phyloP scores from a whole-genome alignment of 2,888 invertebrate genomes.

The Exocentrus adspersus region DNA sequence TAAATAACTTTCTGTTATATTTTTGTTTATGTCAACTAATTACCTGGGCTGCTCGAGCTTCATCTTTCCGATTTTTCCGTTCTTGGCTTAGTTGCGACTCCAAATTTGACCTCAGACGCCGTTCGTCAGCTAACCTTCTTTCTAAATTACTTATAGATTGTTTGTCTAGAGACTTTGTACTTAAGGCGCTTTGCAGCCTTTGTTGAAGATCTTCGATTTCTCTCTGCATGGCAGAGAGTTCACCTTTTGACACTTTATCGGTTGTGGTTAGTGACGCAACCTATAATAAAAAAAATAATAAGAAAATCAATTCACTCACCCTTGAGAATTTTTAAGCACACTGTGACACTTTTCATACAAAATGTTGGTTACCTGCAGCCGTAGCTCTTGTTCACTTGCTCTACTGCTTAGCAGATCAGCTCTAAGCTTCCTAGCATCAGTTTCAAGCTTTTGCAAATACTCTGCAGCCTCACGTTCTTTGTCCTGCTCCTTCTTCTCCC shows the following conservation, averaged over 20 bases:
- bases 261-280: conserved; percentile 70
- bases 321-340: too few species aligned
- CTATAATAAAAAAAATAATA: conserved; percentile 60
- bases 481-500: conserved; percentile 63
- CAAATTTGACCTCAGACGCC: conserved; percentile 77
- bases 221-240: conserved; percentile 81
- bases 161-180: conserved; percentile 80
- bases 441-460: conserved; percentile 72
- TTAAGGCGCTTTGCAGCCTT: conserved; percentile 78
- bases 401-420: conserved; percentile 79
- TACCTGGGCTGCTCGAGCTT: conserved; percentile 62
- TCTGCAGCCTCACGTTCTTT: conserved; percentile 65
- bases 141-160: conserved; percentile 80
- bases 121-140: conserved; percentile 85
- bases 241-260: conserved; percentile 76
- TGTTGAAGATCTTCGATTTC: conserved; percentile 90
- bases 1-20: too few species aligned
- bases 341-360: too few species aligned
- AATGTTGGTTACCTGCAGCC: conserved; percentile 76
- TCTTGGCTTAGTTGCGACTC: conserved; percentile 81
- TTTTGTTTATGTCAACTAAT: too few species aligned
- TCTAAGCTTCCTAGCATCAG: conserved; percentile 76
- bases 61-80: conserved; percentile 74
- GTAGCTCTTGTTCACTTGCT: conserved; percentile 76
- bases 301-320: too few species aligned